These are phyloP conservation scores for Adineta ricciae DNA, from an alignment of 2,888 invertebrate species.

Conservation along the genomic window DNA sequence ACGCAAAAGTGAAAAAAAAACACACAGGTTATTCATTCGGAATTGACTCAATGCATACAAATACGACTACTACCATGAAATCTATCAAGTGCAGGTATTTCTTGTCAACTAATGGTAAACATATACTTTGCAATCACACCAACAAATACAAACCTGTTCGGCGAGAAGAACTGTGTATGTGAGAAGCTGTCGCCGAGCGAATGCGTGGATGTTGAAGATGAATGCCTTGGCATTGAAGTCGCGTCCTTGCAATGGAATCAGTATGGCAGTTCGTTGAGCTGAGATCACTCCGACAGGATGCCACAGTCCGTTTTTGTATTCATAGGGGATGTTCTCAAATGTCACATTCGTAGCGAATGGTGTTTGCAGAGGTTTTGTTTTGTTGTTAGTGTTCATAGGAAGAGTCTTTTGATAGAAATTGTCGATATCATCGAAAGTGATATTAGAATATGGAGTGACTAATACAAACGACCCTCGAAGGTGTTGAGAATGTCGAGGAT, in stretches of 20 bases:
- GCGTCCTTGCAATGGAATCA: conserved; percentile 15
- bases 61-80: too few species aligned
- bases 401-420: background rate
- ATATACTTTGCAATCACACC: too few species aligned
- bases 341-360: background rate
- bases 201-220: conserved; percentile 30
- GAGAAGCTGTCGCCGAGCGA: conserved; percentile 6
- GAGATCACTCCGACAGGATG: background rate
- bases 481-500: background rate
- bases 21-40: too few species aligned
- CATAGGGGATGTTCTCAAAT: background rate
- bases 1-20: too few species aligned
- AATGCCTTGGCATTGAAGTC: conserved; percentile 26
- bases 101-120: too few species aligned
- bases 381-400: background rate
- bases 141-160: conserved; percentile 25
- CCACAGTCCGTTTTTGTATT: background rate
- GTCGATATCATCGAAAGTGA: background rate
- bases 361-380: background rate
- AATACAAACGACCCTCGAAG: background rate
- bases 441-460: background rate
- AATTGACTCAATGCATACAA: too few species aligned
- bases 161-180: conserved; percentile 23
- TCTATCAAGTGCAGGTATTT: too few species aligned
- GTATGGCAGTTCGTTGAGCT: background rate